Evolutionary conservation across 1,140 invertebrate genomes (phyloP), one percentile per base, ranked within the genome.

Genomic region (Metaphire vulgaris): DNA sequence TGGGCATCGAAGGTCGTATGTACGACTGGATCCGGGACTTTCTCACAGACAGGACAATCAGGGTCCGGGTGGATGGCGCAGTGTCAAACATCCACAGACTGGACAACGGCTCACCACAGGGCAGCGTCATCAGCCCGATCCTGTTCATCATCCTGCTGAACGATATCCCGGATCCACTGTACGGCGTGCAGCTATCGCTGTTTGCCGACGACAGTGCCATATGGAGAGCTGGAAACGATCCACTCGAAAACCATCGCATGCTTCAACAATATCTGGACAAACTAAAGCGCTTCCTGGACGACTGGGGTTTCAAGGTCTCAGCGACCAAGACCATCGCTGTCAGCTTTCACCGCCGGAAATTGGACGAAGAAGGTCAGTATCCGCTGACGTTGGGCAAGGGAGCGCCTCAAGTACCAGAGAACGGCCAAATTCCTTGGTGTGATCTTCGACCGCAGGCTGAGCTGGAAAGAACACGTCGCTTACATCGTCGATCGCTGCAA

Each of bases 91-190:
- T n/a, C n/a, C n/a, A 66, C 65, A 21, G 29, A 0, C 29, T 66
- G 29, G 65, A 66, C n/a, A 66, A 66, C 65, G 65, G 65, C 65
- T n/a, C 65, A n/a, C 65, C 65, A 66, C 65, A 66, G 29, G 65
- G 2, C 65, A 21, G 65, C 2, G 65, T n/a, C 29, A n/a, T 28
- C 65, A 66, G 2, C n/a, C 2, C 65, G n/a, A n/a, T n/a, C n/a
- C n/a, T n/a, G n/a, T n/a, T n/a, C n/a, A n/a, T n/a, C n/a, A n/a
- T n/a, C n/a, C n/a, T n/a, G n/a, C n/a, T n/a, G n/a, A n/a, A n/a
- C n/a, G n/a, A n/a, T n/a, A n/a, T n/a, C n/a, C n/a, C n/a, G n/a
- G n/a, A n/a, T n/a, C n/a, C n/a, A n/a, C n/a, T n/a, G n/a, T n/a
- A n/a, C n/a, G n/a, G n/a, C 65, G n/a, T 2, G 2, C 21, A 66